Base-by-base conservation (phyloP, 2,113 vertebrate genomes). In the Halichoerus grypus region DNA sequence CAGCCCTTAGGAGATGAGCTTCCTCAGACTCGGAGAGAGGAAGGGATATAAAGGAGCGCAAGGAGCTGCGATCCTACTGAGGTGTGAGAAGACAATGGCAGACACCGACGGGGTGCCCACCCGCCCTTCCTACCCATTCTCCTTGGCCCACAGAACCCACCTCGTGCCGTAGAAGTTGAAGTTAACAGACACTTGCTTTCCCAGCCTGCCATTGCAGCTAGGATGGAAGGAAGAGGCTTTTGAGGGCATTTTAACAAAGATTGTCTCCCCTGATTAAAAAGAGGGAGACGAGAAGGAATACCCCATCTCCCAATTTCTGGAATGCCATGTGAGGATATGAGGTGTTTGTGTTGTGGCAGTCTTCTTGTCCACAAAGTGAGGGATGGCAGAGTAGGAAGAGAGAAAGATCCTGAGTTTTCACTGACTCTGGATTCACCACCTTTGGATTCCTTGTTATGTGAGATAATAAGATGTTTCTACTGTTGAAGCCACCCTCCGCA, bases 161-260 rank as follows among this genome's bases (percentile, higher is more conserved):
- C 24, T 65, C 4, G 0, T n/a, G 22, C 36, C 76, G 84, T 0
- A 39, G n/a, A 85, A 88, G 49, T 82, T 85, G 28, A 84, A 74
- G 88, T 72, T 55, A 88, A 72, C 28, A 94, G 76, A 71, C 7
- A 26, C 3, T 79, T 79, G 57, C 36, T 63, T 85, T 76, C 11
- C 65, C 55, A 87, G 74, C 16, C 18, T 74, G 18, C 18, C 53
- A 51, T 14, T 86, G n/a, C 63, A 89, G 65, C 88, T 80, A 59
- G 55, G 84, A 28, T 53, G 57, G 57, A 79, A 24, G 31, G 39
- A 83, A 49, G 53, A 55, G 88, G 57, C 46, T 90, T 85, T 49
- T 33, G 59, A 91, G 51, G 69, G 1, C 9, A 72, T 94, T 94
- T 94, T 94, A 55, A 55, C 36, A 86, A 88, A 92, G n/a, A 76